Conservation (phyloP, 1,140 invertebrate genomes). For the Aplysia californica region DNA sequence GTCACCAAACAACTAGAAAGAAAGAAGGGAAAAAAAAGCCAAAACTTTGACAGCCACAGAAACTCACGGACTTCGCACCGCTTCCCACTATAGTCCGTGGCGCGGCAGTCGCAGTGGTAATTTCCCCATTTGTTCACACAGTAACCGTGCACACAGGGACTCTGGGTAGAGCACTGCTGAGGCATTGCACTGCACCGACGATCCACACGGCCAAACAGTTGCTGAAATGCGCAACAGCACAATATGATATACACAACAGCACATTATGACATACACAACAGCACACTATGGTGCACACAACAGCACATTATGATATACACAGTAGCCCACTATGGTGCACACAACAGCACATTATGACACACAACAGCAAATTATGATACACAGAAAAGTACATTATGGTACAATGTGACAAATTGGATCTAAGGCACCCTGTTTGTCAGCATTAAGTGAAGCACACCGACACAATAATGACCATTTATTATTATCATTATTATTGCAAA, state of each 20-base stretch:
- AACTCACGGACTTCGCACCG: conserved; percentile 54
- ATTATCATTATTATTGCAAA: too few relatives aligned
- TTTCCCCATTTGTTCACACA: conserved; percentile 48
- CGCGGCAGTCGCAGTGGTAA: conserved; percentile 55
- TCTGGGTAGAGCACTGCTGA: conserved; percentile 30
- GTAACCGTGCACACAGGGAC: conserved; percentile 43
- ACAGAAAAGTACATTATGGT: too few relatives aligned
- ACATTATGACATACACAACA: not conserved
- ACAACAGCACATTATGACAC: too few relatives aligned
- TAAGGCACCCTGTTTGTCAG: too few relatives aligned
- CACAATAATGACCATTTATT: too few relatives aligned
- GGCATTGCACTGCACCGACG: conserved; percentile 41
- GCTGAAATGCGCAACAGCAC: not conserved
- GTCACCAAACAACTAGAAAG: too few relatives aligned
- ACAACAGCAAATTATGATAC: too few relatives aligned
- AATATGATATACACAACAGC: not conserved
- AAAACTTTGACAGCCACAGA: too few relatives aligned
- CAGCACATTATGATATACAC: not conserved
- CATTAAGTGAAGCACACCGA: too few relatives aligned
- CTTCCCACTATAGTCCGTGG: conserved; percentile 43
- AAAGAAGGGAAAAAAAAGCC: too few relatives aligned
- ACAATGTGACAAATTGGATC: too few relatives aligned
- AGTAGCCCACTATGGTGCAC: not conserved
- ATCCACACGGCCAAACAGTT: conserved; percentile 36
- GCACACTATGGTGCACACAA: not conserved